phyloP scores from a whole-genome alignment of 2,113 vertebrate species.

The Scopus umbretta region DNA sequence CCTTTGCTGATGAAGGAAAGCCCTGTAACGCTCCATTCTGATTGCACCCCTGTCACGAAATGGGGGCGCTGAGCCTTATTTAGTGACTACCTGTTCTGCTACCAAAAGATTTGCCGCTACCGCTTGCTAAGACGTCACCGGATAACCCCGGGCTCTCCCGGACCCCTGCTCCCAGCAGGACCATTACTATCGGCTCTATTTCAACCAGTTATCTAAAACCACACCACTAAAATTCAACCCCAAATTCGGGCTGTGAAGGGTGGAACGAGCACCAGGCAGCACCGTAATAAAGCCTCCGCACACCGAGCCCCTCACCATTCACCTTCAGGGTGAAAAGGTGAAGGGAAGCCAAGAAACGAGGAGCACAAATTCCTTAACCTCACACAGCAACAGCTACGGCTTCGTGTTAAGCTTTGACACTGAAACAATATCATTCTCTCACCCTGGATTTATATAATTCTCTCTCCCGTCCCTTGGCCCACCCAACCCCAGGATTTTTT shows the following conservation, averaged over 20 bases:
- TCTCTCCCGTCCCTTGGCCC: not conserved
- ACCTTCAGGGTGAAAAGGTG: not conserved
- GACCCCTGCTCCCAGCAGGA: not conserved
- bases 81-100: not conserved
- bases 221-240: not conserved
- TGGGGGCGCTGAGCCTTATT: accelerated
- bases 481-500: not conserved
- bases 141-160: not conserved
- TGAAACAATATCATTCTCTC: not conserved
- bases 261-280: not conserved
- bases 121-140: not conserved
- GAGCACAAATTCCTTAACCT: not conserved
- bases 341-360: not conserved
- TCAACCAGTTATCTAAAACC: not conserved
- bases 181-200: not conserved
- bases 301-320: not conserved
- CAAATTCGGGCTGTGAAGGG: not conserved
- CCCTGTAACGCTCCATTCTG: no score
- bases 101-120: not conserved
- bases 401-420: not conserved
- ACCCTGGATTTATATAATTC: not conserved
- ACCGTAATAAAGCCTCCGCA: accelerated
- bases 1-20: not conserved
- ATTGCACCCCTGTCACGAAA: accelerated
- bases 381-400: not conserved